Conservation (phyloP, 2,888 invertebrate species). For the Drosophila diplacantha region DNA sequence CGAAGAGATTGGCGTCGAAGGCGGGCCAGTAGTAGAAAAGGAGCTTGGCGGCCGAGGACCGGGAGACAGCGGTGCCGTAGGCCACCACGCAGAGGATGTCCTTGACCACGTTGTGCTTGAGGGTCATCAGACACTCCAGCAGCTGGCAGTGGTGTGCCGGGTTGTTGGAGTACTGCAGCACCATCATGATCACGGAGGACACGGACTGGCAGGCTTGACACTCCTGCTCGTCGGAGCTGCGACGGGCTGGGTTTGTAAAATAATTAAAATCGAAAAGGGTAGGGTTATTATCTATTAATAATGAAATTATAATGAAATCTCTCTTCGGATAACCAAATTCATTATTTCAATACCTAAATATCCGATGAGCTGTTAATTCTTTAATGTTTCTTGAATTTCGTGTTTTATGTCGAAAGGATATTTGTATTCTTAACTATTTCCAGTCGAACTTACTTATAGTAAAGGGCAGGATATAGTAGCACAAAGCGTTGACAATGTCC, state of each 20-base stretch:
- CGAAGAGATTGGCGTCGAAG: slow-evolving; percentile 94
- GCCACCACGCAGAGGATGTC: slow-evolving; percentile 97
- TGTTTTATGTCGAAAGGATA: too few relatives aligned
- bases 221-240: slow-evolving; percentile 84
- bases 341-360: too few relatives aligned
- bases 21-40: slow-evolving; percentile 99
- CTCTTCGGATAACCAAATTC: too few relatives aligned
- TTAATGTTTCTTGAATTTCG: too few relatives aligned
- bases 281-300: too few relatives aligned
- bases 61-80: slow-evolving; percentile 94
- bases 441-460: slow-evolving; percentile 85
- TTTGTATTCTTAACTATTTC: too few relatives aligned
- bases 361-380: too few relatives aligned
- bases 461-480: slow-evolving; percentile 97
- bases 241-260: slow-evolving; percentile 80
- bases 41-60: slow-evolving; percentile 96
- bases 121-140: slow-evolving; percentile 95
- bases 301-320: too few relatives aligned
- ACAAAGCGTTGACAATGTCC: slow-evolving; percentile 95
- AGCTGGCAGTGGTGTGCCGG: slow-evolving; percentile 98
- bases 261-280: too few relatives aligned
- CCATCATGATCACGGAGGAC: slow-evolving; percentile 97
- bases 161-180: slow-evolving; percentile 96
- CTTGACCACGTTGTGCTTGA: slow-evolving; percentile 92
- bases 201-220: slow-evolving; percentile 90